Evolutionary conservation across 2,113 vertebrate genomes (phyloP), one percentile per base, ranked within the genome.

Genomic region (Phrynocephalus versicolor): DNA sequence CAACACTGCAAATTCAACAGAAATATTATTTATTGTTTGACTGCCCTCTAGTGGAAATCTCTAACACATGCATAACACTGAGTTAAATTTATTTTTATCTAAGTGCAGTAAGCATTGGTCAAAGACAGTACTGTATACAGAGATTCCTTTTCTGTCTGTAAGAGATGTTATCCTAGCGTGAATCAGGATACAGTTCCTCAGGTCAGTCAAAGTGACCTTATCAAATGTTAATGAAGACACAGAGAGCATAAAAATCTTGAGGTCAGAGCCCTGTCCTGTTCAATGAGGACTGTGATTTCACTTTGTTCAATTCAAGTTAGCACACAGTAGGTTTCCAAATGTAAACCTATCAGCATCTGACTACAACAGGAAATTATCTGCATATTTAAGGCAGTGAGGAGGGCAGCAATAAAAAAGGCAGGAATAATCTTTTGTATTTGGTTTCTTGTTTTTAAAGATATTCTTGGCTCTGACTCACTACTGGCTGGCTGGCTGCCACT

Each of bases 401-500:
- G 57, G 64, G 79, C 87, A 75, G 83, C 67, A 27, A 64, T 51
- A 86, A 75, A 0, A n/a, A 0, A 84, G 74, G 80, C 83, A 88
- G n/a, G 71, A 41, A 67, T 83, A 72, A 65, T 41, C 89, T 35
- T 89, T 87, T 92, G 84, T 87, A 83, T 93, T 92, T 91, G 92
- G 89, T 93, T 88, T 91, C 93, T 51, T 51, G 45, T 51, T 62
- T 51, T 93, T 89, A 90, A 94, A 95, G 88, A 91, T 79, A 93
- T 89, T 93, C 93, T 94, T 94, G 93, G 94, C 94, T 87, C 41
- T 35, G 77, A 84, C 90, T 94, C 90, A 2, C 8, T 73, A 86
- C 84, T 84, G 83, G 76, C 94, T 96, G 95, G 96, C 93, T 73
- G 85, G 64, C 91, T 93, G 96, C 94, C 95, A 95, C 94, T 96